Evolutionary conservation across 2,113 vertebrate species (phyloP), one percentile per base, ranked within the genome.

Genomic region (Entelurus aequoreus): DNA sequence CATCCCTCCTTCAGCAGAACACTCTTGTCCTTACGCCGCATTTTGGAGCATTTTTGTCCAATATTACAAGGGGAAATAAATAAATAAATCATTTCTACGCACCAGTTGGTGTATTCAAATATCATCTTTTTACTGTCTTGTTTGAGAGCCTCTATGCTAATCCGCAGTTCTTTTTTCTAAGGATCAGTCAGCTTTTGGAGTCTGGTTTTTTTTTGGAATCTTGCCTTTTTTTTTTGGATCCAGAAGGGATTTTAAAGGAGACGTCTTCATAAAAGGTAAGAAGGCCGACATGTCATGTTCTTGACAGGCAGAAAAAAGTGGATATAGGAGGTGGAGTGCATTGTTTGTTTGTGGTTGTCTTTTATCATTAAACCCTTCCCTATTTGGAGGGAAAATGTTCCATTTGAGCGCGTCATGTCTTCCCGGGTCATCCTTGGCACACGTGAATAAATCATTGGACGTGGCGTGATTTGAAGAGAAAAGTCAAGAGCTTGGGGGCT

Each of bases 241-340:
- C 56, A 10, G 47, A 58, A 67, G 60, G 86, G 81, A 84, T 70
- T 77, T 70, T 60, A 57, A 35, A 21, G 54, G 13, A 62, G 58
- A 19, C 63, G 53, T 69, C 68, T 47, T 47, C 19, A 19, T 11
- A 21, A 1, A 61, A 85, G 86, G 84, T 86, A 81, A 84, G 80
- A 65, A 14, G 13, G 13, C 68, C 71, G 75, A 68, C 46, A 47
- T 50, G 8, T 76, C 21, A 54, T 21, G 36, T 12, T 58, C 47
- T 63, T 62, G 13, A n/a, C 36, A 8, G 14, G 54, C n/a, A n/a
- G 66, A 59, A 69, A 50, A 11, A 54, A 53, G 28, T 56, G 75
- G 70, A 46, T 73, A 60, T 65, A 9, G 57, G 63, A 14, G 12
- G 14, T 1, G 36, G 13, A 13, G 14, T 14, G 4, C 14, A 8